Evolutionary conservation across 2,888 invertebrate species (phyloP), one percentile per base, ranked within the genome.

Genomic region (Myopa tessellatipennis): DNA sequence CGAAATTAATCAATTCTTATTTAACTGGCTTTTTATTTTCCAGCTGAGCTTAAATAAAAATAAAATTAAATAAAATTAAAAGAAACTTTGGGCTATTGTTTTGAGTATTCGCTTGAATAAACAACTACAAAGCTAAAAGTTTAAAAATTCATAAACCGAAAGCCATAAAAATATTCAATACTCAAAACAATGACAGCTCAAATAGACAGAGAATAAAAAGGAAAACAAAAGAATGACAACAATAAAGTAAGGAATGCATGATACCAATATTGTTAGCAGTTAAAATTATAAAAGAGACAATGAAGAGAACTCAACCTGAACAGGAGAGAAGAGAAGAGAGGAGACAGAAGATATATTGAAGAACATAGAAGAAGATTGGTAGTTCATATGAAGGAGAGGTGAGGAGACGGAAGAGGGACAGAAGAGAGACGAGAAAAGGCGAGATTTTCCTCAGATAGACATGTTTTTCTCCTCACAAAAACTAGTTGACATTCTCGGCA

Each of bases 401-500:
- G 2, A 26, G 26, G 26, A 16, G 16, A 58, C 16, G 18, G 40
- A 40, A 6, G 14, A 68, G 40, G n/a, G 67, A 68, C 67, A n/a
- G 36, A 40, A 68, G 52, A 69, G 12, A 10, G 58, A 52, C 8
- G 1, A 52, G 52, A 52, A 52, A 1, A 52, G 8, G 3, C 1
- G 52, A 52, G 52, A 58, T 58, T 36, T 68, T 69, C n/a, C 26
- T 16, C 8, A 26, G 74, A 52, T 55, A 52, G 74, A 67, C 74
- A 74, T n/a, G 55, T 63, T 50, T 63, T 45, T 18, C 40, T 45
- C 38, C 55, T 36, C 65, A 69, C 45, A 34, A 7, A 4, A 68
- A 36, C 18, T 69, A 63, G 71, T 77, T 80, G 75, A 60, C 61
- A 80, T 80, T 80, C 78, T 79, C 74, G n/a, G 60, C 60, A 78